Evolutionary conservation across 1,140 invertebrate genomes (phyloP), one percentile per base, ranked within the genome.

Genomic region (Patella vulgata): DNA sequence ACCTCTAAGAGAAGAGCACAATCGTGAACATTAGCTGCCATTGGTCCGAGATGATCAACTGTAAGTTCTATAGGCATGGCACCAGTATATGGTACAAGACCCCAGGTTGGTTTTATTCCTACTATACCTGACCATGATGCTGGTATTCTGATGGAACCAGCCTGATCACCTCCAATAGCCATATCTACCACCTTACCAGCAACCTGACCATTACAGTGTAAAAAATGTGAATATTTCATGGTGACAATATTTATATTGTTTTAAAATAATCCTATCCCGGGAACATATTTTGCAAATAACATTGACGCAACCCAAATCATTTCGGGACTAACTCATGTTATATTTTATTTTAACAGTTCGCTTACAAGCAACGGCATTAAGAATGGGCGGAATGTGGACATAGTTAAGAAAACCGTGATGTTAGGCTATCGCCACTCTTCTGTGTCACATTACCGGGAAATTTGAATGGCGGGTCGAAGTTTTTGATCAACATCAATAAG

Each of bases 71-170:
- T 68, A 12, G 68, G 39, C 30, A 61, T 52, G 2, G 59, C 55
- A 0, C 79, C 79, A 8, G 78, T 80, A 43, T 74, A 78, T 0
- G 82, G 80, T 3, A 81, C 75, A 1, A 81, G 69, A 11, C 81
- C 80, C 56, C 64, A 75, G 11, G 82, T 81, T 12, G 82, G 82
- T 51, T 84, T 84, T 11, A 83, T 44, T 8, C 82, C 82, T 27
- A 79, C 74, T 30, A 79, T 59, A n/a, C 82, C 82, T 48, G 59
- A 71, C 59, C 62, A 82, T 17, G 70, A 56, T 11, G 80, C 66
- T 11, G 82, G 82, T 14, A 78, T 77, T 8, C 82, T 69, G n/a
- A 81, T 73, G 9, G 79, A 81, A 4, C 79, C 79, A 21, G 77
- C 76, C 33, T 75, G 74, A 50, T 81, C 79, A 23, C 66, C 72